phyloP scores from a whole-genome alignment of 1,140 invertebrate species.

The Maconellicoccus hirsutus region DNA sequence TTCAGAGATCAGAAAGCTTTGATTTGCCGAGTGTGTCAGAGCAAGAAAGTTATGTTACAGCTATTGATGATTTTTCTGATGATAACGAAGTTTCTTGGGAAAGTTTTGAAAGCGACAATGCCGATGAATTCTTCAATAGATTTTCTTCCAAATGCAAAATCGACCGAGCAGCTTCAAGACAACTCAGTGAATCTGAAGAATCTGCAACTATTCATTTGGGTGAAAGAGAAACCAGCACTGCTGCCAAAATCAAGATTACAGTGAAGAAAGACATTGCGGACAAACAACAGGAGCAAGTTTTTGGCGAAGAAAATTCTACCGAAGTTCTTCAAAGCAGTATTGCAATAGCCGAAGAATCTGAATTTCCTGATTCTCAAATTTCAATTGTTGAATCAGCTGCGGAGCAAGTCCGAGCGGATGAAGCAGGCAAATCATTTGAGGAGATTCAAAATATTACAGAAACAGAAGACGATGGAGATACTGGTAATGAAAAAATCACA shows the following conservation, averaged over 20 bases:
- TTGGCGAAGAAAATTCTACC: too few relatives aligned
- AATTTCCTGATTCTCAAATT: too few relatives aligned
- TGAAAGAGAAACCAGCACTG: too few relatives aligned
- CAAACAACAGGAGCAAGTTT: too few relatives aligned
- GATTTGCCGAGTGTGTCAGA: neutral
- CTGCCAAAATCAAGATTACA: too few relatives aligned
- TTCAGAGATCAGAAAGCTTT: neutral
- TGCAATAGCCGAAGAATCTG: too few relatives aligned
- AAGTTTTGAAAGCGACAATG: neutral
- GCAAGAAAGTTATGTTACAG: conserved; percentile 14
- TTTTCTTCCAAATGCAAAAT: neutral
- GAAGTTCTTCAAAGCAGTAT: too few relatives aligned
- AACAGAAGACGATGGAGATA: neutral
- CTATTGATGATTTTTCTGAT: neutral
- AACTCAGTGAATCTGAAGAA: neutral
- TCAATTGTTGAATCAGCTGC: too few relatives aligned
- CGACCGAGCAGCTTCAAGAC: too few relatives aligned
- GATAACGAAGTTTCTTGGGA: neutral
- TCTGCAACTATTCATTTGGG: too few relatives aligned
- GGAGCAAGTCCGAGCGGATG: too few relatives aligned
- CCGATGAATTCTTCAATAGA: neutral
- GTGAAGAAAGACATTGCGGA: too few relatives aligned
- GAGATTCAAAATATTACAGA: neutral
- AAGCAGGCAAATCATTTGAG: neutral
- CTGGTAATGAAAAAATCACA: neutral